Evolutionary conservation across 2,888 invertebrate genomes (phyloP).

Genomic region (Bembecia ichneumoniformis): DNA sequence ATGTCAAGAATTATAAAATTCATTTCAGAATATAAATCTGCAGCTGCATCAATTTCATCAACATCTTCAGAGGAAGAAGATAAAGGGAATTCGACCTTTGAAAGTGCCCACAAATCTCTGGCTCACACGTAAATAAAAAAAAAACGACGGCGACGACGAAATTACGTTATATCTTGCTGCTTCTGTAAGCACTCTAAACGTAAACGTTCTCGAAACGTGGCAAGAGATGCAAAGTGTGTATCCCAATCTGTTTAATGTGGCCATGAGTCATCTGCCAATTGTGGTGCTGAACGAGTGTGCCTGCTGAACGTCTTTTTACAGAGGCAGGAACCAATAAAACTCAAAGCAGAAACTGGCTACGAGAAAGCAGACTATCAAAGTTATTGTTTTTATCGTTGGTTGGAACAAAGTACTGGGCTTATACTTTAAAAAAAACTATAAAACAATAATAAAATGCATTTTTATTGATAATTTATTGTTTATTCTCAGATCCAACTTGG

Average conservation of each 20-base stretch:
- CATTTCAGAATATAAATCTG: slow-evolving; percentile 3
- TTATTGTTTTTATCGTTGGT: too few relatives aligned
- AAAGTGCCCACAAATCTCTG: neutral
- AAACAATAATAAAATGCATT: too few relatives aligned
- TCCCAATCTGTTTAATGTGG: slow-evolving; percentile 2
- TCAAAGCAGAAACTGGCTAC: slow-evolving; percentile 1
- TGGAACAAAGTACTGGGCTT: too few relatives aligned
- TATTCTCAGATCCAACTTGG: too few relatives aligned
- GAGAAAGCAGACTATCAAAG: too few relatives aligned
- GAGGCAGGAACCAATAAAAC: slow-evolving; percentile 5
- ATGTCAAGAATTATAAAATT: slow-evolving; percentile 5
- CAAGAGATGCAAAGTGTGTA: too few relatives aligned
- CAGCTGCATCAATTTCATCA: slow-evolving; percentile 2
- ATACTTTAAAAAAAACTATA: too few relatives aligned
- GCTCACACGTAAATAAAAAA: slow-evolving; percentile 1
- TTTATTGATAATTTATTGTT: too few relatives aligned
- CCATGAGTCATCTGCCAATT: slow-evolving; percentile 1
- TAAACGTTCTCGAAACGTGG: too few relatives aligned
- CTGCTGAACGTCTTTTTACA: slow-evolving; percentile 6
- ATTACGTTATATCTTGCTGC: too few relatives aligned
- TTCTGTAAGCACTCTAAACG: too few relatives aligned
- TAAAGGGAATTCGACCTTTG: slow-evolving; percentile 1
- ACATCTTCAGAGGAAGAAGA: slow-evolving; percentile 4
- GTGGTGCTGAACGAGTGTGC: slow-evolving; percentile 2
- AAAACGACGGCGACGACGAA: too few relatives aligned